Evolutionary conservation across 2,797 vertebrate genomes (phyloP).

Genomic region (Rousettus madagascariensis): DNA sequence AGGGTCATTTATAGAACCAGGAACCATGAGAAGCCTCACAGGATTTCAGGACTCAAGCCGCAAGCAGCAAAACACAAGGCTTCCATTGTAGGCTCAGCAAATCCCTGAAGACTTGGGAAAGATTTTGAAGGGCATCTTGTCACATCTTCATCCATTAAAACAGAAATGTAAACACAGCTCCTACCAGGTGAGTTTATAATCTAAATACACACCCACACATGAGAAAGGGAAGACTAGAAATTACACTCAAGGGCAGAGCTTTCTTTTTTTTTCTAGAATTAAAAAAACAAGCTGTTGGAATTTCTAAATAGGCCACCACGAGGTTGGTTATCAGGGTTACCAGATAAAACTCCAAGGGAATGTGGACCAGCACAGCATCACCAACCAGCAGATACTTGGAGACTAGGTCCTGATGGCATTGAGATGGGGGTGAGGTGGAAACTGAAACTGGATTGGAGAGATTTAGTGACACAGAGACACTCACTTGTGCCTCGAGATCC

Average conservation of each 20-base stretch:
- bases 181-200: slow-evolving; percentile 43
- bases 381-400: no score
- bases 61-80: not conserved
- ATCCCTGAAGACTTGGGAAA: not conserved
- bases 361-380: not conserved
- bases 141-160: not conserved
- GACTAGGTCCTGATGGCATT: not conserved
- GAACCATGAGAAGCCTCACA: not conserved
- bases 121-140: not conserved
- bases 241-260: not conserved
- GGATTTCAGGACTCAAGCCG: not conserved
- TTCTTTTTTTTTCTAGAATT: not conserved
- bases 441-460: not conserved
- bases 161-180: not conserved
- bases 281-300: not conserved
- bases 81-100: not conserved
- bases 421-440: not conserved
- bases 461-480: not conserved
- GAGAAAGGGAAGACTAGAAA: not conserved
- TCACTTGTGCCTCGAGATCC: not conserved
- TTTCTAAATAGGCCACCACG: not conserved
- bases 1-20: not conserved
- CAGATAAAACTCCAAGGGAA: not conserved
- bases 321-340: not conserved
- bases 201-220: not conserved